Evolutionary conservation across 2,797 vertebrate species (phyloP), one percentile per base, ranked within the genome.

Genomic region (Semotilus atromaculatus): DNA sequence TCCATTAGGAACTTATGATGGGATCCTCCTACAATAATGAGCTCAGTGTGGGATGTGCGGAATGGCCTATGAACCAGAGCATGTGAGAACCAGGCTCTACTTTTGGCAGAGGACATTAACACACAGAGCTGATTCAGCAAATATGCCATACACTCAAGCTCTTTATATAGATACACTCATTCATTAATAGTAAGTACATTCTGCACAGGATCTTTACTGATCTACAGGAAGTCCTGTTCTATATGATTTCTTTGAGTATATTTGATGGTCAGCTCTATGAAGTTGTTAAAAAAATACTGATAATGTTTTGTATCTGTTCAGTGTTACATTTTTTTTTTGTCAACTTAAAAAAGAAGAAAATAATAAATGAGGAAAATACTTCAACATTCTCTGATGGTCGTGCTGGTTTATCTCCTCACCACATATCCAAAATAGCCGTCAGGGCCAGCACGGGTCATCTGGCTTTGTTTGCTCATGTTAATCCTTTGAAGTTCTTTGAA

Each of bases 1-100:
- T 85, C 84, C 89, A 87, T 88, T 80, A 89, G 89, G 85, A 85
- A 86, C 84, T 84, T 82, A 84, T 62, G 84, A 85, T 73, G 89
- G 84, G 75, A 86, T 86, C 76, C 88, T 89, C 87, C 89, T 82
- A 86, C 81, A 86, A 60, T 58, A 77, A 81, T 19, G 55, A 77
- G 81, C 79, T 83, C 84, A 86, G 78, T 67, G 70, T 88, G 83
- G 87, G 85, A 89, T 62, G 64, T 86, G 82, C 71, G 67, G 67
- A 81, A 87, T 86, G 86, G 72, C 29, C 70, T 58, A 55, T 86
- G 88, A 87, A 86, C 85, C 29, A 34, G 76, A 88, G 40, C 86
- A 88, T 84, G 88, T 82, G 87, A 88, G 74, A 75, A 73, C 80
- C 81, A 77, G 84, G 71, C 81, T 84, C 40, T 70, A 19, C 43